phyloP scores from a whole-genome alignment of 37 sponge, comb jelly and placozoan species.

The Chondrilla cf. caribensis region DNA sequence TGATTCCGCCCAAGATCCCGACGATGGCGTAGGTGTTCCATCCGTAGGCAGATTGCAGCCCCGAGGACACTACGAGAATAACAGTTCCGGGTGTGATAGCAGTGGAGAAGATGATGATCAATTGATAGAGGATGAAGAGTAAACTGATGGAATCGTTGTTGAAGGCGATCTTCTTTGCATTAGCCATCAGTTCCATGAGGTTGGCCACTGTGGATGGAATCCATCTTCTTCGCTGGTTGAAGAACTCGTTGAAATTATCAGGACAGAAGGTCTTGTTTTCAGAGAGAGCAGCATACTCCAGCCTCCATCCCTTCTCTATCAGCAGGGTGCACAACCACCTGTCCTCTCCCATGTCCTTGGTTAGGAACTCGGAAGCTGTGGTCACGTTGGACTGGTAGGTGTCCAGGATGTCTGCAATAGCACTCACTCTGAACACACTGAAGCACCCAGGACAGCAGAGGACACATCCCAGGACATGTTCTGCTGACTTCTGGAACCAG shows the following conservation, averaged over 20 bases:
- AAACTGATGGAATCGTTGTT: constrained; percentile 64
- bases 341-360: constrained; percentile 95
- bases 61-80: constrained; percentile 68
- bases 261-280: constrained; percentile 83
- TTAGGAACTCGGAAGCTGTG: constrained; percentile 75
- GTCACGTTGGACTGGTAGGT: constrained; percentile 63
- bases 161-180: constrained; percentile 35
- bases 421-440: constrained; percentile 76
- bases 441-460: constrained; percentile 93
- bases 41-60: constrained; percentile 45
- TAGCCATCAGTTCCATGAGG: constrained; percentile 48
- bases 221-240: constrained; percentile 87
- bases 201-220: constrained; percentile 88
- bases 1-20: neutral
- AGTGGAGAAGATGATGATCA: constrained; percentile 71
- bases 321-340: constrained; percentile 94
- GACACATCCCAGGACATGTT: constrained; percentile 84
- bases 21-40: constrained; percentile 21
- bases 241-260: constrained; percentile 78
- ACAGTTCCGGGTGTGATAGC: constrained; percentile 78
- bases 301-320: constrained; percentile 77
- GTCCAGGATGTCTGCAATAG: constrained; percentile 60
- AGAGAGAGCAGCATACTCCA: constrained; percentile 81
- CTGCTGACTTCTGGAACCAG: constrained; percentile 83
- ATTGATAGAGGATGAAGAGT: constrained; percentile 75